Evolutionary conservation across 2,113 vertebrate species (phyloP).

Genomic region (Chionomys nivalis): DNA sequence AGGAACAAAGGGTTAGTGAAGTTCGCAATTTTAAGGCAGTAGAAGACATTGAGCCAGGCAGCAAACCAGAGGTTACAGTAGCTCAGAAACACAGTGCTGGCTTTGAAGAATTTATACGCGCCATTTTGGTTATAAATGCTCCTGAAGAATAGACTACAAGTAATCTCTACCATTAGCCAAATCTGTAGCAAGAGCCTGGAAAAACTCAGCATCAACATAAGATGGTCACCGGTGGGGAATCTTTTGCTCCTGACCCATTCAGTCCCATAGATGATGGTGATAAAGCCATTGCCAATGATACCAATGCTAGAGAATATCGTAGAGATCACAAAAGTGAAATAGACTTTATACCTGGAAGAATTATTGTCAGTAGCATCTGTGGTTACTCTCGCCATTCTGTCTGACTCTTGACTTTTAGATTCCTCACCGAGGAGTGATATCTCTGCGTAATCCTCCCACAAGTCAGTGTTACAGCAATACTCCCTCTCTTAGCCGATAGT

Average conservation of each 20-base stretch:
- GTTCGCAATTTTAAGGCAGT: conserved; percentile 64
- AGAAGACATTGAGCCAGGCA: conserved; percentile 70
- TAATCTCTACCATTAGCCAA: conserved; percentile 53
- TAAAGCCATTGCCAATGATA: conserved; percentile 44
- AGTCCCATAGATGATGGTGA: background rate
- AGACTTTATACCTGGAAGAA: fast-evolving
- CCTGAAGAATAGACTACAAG: background rate
- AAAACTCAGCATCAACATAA: conserved; percentile 47
- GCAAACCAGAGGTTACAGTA: conserved; percentile 73
- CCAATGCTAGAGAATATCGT: background rate
- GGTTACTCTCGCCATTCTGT: background rate
- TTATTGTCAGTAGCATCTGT: background rate
- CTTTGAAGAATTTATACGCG: conserved; percentile 39
- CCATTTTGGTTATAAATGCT: conserved; percentile 37
- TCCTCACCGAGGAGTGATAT: background rate
- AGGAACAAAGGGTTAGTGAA: conserved; percentile 57
- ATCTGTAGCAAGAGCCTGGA: conserved; percentile 66
- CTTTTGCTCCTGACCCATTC: conserved; percentile 39
- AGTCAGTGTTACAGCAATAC: background rate
- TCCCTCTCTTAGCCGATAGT: background rate
- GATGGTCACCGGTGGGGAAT: conserved; percentile 19
- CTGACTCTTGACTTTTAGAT: background rate
- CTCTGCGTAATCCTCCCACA: background rate
- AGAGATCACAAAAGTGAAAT: background rate
- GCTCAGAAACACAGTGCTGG: conserved; percentile 58